Evolutionary conservation across 2,113 vertebrate genomes (phyloP).

Genomic region (Lathamus discolor): DNA sequence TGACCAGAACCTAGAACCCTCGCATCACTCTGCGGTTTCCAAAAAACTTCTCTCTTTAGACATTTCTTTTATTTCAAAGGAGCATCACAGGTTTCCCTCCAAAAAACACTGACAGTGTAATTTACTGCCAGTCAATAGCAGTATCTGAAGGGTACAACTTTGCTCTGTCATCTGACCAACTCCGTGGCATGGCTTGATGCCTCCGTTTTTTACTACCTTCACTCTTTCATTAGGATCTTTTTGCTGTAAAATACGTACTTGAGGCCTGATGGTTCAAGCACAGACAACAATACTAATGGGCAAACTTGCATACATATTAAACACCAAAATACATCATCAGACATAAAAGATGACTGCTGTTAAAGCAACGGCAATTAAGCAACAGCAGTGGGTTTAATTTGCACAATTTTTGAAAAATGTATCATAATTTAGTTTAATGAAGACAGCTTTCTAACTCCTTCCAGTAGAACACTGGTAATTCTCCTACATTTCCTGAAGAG

Average conservation of each 20-base stretch:
- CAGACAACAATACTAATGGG: background rate
- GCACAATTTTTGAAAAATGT: background rate
- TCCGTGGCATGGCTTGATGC: background rate
- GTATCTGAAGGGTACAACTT: background rate
- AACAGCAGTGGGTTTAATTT: background rate
- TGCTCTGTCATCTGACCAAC: background rate
- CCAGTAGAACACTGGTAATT: background rate
- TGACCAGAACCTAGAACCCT: background rate
- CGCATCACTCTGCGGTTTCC: background rate
- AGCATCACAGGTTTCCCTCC: background rate
- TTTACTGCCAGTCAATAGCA: background rate
- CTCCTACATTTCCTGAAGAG: background rate
- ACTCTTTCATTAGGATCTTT: background rate
- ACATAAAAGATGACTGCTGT: background rate
- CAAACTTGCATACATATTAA: background rate
- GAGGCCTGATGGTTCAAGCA: background rate
- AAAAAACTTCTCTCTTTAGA: background rate
- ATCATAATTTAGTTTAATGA: background rate
- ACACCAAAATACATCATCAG: background rate
- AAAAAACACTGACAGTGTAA: background rate
- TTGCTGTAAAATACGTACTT: background rate
- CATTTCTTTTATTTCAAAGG: background rate
- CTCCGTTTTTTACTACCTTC: background rate
- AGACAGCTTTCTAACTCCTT: background rate
- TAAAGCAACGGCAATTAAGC: background rate